phyloP scores from a whole-genome alignment of 2,888 invertebrate species.

The Vandiemenella viatica region DNA sequence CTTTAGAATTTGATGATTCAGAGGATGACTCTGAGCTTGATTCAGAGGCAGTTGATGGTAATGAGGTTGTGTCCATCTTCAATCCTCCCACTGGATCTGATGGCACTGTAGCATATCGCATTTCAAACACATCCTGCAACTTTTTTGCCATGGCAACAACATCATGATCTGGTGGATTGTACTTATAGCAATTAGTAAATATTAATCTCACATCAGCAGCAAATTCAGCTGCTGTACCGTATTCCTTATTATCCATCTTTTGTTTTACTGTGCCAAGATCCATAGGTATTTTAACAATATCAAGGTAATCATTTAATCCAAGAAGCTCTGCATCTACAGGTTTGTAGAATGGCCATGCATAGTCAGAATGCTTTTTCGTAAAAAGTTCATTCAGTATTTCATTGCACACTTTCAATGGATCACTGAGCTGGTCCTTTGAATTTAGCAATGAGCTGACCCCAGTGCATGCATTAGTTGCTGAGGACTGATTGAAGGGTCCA shows the following conservation, averaged over 20 bases:
- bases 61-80: constrained; percentile 34
- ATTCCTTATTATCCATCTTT: constrained; percentile 93
- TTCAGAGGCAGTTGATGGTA: constrained; percentile 57
- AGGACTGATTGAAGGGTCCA: constrained; percentile 37
- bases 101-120: constrained; percentile 91
- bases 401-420: constrained; percentile 78
- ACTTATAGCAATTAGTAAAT: constrained; percentile 98
- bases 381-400: constrained; percentile 85
- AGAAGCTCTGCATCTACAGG: constrained; percentile 93
- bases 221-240: constrained; percentile 85
- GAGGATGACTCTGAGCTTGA: constrained; percentile 54
- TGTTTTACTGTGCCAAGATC: constrained; percentile 96
- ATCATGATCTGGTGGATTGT: constrained; percentile 97
- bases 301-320: constrained; percentile 93
- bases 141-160: constrained; percentile 97
- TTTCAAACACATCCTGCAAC: constrained; percentile 94
- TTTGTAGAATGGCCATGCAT: constrained; percentile 99
- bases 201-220: constrained; percentile 91
- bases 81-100: constrained; percentile 55
- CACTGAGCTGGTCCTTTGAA: constrained; percentile 71
- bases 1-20: constrained; percentile 57
- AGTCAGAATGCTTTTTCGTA: constrained; percentile 88
- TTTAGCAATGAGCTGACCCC: constrained; percentile 38
- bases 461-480: constrained; percentile 49
- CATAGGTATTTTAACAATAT: constrained; percentile 98